Evolutionary conservation across 2,888 invertebrate species (phyloP).

Genomic region (Lamellibrachia columna): DNA sequence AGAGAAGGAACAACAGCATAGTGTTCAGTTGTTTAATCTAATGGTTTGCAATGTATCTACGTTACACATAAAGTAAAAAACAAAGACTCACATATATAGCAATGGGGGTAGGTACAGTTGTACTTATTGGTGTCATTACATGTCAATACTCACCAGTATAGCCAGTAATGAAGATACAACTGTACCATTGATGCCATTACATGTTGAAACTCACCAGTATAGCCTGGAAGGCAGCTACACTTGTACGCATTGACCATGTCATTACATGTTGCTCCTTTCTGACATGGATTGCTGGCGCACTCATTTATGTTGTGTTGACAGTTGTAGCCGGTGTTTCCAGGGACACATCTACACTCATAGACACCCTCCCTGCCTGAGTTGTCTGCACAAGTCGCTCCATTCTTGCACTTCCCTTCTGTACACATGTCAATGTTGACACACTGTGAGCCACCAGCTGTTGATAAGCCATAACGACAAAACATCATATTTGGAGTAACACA

Average conservation of each 20-base stretch:
- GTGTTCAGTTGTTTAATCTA: no score
- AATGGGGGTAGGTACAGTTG: no score
- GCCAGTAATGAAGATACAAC: no score
- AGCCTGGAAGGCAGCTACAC: not conserved
- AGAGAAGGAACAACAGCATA: no score
- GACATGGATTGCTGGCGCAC: not conserved
- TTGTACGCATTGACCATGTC: not conserved
- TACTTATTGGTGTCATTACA: no score
- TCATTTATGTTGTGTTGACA: not conserved
- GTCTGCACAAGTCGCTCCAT: not conserved
- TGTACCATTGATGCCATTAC: not conserved
- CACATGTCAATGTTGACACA: slow-evolving; percentile 9
- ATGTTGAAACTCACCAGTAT: not conserved
- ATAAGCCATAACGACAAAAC: not conserved
- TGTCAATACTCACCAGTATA: no score
- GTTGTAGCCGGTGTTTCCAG: not conserved
- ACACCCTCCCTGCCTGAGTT: not conserved
- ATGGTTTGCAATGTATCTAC: no score
- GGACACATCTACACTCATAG: not conserved
- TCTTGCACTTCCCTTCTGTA: not conserved
- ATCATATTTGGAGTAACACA: not conserved
- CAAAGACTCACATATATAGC: no score
- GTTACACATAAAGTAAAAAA: no score
- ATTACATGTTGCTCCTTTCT: not conserved
- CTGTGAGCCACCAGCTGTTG: not conserved